A percentile compares a stretch with the other conserved stretches of the same genome.
phyloP scores from a whole-genome alignment of 2,113 vertebrate genomes.

The Noturus placidus region DNA sequence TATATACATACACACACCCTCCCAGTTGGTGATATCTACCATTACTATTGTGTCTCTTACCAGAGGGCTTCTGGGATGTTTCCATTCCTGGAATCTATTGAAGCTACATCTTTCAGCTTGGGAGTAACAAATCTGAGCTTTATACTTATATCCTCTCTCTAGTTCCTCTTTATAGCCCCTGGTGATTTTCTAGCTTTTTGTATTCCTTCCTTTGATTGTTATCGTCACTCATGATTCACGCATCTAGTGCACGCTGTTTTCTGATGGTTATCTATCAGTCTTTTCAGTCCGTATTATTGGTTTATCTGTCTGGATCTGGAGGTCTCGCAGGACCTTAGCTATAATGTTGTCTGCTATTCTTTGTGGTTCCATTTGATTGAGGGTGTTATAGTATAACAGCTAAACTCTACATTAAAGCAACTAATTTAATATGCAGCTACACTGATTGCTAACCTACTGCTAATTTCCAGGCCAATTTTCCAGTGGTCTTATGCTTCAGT shows the following conservation, averaged over 20 bases:
- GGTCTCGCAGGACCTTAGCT: constrained; percentile 3
- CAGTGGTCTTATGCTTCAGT: too few species aligned
- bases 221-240: constrained; percentile 3
- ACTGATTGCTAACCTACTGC: background rate
- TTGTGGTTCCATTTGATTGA: background rate
- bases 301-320: constrained; percentile 27
- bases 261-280: constrained; percentile 18
- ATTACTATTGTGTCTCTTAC: constrained; percentile 10
- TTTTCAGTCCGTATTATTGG: constrained; percentile 2
- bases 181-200: constrained; percentile 20
- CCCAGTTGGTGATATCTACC: background rate
- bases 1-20: background rate
- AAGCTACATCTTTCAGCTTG: constrained; percentile 16
- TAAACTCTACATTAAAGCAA: background rate
- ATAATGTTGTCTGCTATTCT: background rate
- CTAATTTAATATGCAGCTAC: background rate
- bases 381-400: background rate
- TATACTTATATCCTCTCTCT: background rate
- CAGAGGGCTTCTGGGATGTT: constrained; percentile 6
- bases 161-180: background rate
- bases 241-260: background rate
- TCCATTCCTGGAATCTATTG: constrained; percentile 12
- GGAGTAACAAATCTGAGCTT: constrained; percentile 38
- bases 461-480: background rate
- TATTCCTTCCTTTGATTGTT: constrained; percentile 14